Conservation (phyloP, 2,113 vertebrate genomes). For the Hippocampus guttulatus region DNA sequence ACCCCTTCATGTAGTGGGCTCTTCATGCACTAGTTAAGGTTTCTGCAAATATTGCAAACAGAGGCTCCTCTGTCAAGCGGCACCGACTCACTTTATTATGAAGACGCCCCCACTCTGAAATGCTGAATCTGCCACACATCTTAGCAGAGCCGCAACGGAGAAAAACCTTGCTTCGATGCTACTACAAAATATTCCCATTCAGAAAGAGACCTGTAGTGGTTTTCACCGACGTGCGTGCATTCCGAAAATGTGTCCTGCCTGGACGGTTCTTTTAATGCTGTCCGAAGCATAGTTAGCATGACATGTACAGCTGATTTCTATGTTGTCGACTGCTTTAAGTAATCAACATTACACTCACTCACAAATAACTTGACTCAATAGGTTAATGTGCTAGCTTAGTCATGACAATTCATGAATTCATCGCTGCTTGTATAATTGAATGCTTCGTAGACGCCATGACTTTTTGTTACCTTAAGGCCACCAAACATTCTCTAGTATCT, state of each 20-base stretch:
- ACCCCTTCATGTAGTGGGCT: background rate
- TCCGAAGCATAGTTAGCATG: background rate
- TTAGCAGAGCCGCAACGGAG: slow-evolving; percentile 46
- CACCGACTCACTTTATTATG: slow-evolving; percentile 61
- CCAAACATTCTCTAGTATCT: background rate
- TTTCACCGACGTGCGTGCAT: slow-evolving; percentile 10
- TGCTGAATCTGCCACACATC: slow-evolving; percentile 32
- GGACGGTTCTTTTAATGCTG: background rate
- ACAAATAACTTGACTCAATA: too few relatives aligned
- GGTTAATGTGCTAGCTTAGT: background rate
- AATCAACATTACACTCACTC: background rate
- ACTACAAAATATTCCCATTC: slow-evolving; percentile 23
- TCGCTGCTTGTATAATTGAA: background rate
- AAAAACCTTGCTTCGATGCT: slow-evolving; percentile 34
- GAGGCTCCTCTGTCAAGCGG: slow-evolving; percentile 53
- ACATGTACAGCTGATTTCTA: background rate
- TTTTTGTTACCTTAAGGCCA: background rate
- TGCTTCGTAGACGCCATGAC: background rate
- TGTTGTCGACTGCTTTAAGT: background rate
- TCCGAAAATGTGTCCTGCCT: slow-evolving; percentile 11
- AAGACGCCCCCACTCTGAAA: slow-evolving; percentile 43
- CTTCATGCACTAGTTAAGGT: background rate
- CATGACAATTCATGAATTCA: background rate
- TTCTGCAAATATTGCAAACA: slow-evolving; percentile 46
- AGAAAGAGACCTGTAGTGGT: slow-evolving; percentile 9